phyloP scores from a whole-genome alignment of 1,140 invertebrate species.

The Drosophila neocordata region DNA sequence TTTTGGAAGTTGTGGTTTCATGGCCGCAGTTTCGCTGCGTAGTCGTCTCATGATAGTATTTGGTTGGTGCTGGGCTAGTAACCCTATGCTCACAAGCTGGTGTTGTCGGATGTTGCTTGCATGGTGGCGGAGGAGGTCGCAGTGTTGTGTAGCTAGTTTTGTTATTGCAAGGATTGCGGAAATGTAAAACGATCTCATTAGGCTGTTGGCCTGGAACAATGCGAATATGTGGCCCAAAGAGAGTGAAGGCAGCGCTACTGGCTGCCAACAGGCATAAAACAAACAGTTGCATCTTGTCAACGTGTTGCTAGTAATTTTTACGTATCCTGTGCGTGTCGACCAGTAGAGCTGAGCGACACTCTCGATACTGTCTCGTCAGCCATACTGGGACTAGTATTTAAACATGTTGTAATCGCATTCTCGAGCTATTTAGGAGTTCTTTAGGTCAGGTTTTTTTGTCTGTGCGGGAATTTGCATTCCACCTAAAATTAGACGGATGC shows the following conservation, averaged over 20 bases:
- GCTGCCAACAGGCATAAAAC: constrained; percentile 51
- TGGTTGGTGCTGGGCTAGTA: constrained; percentile 29
- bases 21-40: constrained; percentile 7
- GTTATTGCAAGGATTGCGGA: constrained; percentile 64
- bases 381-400: constrained; percentile 43
- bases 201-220: constrained; percentile 48
- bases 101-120: constrained; percentile 48
- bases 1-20: constrained; percentile 8
- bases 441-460: constrained; percentile 10
- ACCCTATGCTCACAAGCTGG: constrained; percentile 40
- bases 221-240: constrained; percentile 64
- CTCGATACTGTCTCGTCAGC: constrained; percentile 44
- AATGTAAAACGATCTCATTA: constrained; percentile 61
- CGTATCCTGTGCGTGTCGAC: constrained; percentile 16
- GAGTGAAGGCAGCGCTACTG: constrained; percentile 49
- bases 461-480: constrained; percentile 45
- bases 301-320: not conserved
- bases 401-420: constrained; percentile 8
- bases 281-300: constrained; percentile 50
- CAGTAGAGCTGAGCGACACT: constrained; percentile 29
- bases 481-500: constrained; percentile 40
- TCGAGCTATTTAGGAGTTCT: not conserved
- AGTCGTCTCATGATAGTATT: constrained; percentile 19
- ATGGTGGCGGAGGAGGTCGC: constrained; percentile 40
- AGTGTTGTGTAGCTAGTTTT: constrained; percentile 59